Conservation (phyloP, 2,888 invertebrate species). For the Microplitis deprimator region DNA sequence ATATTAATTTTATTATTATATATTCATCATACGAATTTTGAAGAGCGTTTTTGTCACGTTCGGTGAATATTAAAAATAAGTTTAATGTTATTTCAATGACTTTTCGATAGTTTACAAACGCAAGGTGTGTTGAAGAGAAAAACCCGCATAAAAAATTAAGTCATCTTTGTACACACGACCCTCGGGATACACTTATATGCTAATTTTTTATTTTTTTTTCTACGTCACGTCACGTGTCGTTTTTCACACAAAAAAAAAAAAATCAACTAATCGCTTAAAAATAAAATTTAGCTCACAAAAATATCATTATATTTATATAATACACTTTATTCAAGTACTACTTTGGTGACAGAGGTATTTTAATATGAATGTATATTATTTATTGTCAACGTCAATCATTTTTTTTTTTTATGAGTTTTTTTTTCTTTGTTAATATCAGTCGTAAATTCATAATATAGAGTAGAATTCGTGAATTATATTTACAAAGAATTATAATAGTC, state of each 20-base stretch:
- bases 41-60: constrained; percentile 43
- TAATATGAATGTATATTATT: neutral
- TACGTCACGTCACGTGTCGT: constrained; percentile 65
- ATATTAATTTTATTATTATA: neutral
- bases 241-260: constrained; percentile 57
- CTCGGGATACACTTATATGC: constrained; percentile 54
- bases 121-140: constrained; percentile 60
- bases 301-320: neutral
- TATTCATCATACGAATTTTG: constrained; percentile 60
- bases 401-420: constrained; percentile 56
- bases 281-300: neutral
- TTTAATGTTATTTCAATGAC: constrained; percentile 69
- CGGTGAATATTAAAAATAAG: constrained; percentile 37
- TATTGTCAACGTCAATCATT: constrained; percentile 45
- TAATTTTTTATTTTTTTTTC: constrained; percentile 68
- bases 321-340: constrained; percentile 1
- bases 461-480: neutral
- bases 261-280: constrained; percentile 5
- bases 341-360: neutral
- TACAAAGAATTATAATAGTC: neutral
- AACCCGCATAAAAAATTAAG: constrained; percentile 46
- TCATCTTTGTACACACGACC: constrained; percentile 8
- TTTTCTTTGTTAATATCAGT: constrained; percentile 44
- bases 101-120: constrained; percentile 64
- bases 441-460: constrained; percentile 38